Evolutionary conservation across 2,888 invertebrate genomes (phyloP), one percentile per base, ranked within the genome.

Genomic region (Heliconius ethilla): DNA sequence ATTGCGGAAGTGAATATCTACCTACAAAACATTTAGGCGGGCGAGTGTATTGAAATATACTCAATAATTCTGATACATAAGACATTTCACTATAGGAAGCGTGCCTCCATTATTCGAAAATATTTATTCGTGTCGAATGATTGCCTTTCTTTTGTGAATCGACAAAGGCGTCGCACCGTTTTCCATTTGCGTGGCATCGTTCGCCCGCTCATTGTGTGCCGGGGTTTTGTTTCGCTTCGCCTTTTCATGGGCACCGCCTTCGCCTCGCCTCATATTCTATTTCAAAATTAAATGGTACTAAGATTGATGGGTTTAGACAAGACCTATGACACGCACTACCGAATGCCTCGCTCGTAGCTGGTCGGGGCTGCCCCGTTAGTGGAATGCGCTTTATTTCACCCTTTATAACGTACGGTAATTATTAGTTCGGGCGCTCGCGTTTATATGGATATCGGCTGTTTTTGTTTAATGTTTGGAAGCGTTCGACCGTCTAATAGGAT

Each of bases 41-140:
- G 75, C 79, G 79, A 70, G 76, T 75, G 76, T 75, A 77, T 76
- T 76, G 79, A 77, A 73, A 79, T 90, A 89, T 89, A 90, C 87
- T 88, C 89, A 89, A 91, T 93, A 92, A 93, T 91, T 90, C 86
- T 88, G 85, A 91, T 90, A 92, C 92, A 91, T 92, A 92, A 93
- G 93, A 93, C 92, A 92, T 94, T 94, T 92, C 91, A 93, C 91
- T 94, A 92, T 89, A 90, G 87, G 90, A 91, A 89, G 87, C 87
- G 88, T 85, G 87, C 88, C 86, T 84, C 90, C 90, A 94, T 94
- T 94, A 94, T 91, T 94, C 93, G 92, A 92, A 93, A 91, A 94
- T 93, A 92, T 93, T 93, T 93, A 94, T 94, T 94, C 93, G 93
- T 92, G 94, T 93, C 93, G 92, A 94, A 92, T 92, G 93, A 94